Conservation (phyloP, 2,888 invertebrate genomes). For the Spodoptera exigua region DNA sequence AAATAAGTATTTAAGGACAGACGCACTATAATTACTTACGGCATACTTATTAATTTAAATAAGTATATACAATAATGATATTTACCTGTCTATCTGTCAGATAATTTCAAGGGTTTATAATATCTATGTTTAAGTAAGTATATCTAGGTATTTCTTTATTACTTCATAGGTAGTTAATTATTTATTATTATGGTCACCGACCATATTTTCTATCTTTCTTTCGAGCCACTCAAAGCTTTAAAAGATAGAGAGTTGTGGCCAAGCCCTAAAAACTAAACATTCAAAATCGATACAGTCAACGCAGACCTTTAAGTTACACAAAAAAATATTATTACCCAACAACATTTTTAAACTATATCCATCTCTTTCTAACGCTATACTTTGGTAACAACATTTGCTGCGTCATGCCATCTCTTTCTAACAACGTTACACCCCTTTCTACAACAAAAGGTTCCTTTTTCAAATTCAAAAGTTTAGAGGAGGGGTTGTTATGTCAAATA, state of each 20-base stretch:
- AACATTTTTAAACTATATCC: conserved; percentile 37
- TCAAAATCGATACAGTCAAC: conserved; percentile 7
- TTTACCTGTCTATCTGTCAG: no score
- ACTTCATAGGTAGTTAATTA: no score
- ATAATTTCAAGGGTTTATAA: no score
- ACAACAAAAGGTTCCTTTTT: conserved; percentile 59
- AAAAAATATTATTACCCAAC: conserved; percentile 38
- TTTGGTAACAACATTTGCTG: conserved; percentile 48
- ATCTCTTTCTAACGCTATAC: conserved; percentile 57
- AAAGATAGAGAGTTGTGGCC: neutral
- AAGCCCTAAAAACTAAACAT: neutral
- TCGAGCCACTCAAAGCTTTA: no score
- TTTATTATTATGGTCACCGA: no score
- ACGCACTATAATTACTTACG: no score
- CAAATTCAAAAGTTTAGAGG: conserved; percentile 38
- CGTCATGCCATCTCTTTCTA: conserved; percentile 59
- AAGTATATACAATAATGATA: no score
- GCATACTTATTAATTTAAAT: no score
- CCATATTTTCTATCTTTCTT: no score
- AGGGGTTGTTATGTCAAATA: conserved; percentile 60
- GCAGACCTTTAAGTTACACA: conserved; percentile 32
- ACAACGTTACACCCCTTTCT: conserved; percentile 68
- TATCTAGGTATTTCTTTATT: no score
- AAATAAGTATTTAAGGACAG: no score
- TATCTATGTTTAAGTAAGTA: no score